Base-by-base conservation (phyloP, 2,888 invertebrate genomes). In the Escarpia spicata region DNA sequence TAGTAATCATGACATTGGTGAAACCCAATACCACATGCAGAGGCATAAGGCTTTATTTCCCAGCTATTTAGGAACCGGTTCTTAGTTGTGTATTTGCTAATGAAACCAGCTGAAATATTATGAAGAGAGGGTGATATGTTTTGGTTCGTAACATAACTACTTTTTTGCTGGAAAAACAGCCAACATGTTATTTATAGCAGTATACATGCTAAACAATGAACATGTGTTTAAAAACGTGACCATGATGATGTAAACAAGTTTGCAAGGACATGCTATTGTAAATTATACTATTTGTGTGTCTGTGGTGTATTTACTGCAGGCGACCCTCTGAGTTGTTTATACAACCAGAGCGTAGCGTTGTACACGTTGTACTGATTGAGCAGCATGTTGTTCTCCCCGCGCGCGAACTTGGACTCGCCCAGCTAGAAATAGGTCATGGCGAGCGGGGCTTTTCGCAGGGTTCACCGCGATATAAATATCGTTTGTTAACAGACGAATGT, bases 381-480 rank as follows among this genome's bases (percentile, higher is more conserved):
- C 26, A 6, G n/a, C 75, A 75, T 75, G 26, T 26, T 75, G 75
- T 26, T 26, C 75, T 75, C 75, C 75, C 75, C 6, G 75, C 75
- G 60, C 26, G 19, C 37, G 37, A 37, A 75, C 75, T 75, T 75
- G 75, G 75, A 75, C 75, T 75, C 75, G 75, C 19, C 75, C 75
- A 26, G n/a, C 75, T 75, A 75, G 75, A 75, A 75, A 75, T 75
- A 75, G 75, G 75, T 75, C 75, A 75, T 2, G 6, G 75, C 26
- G n/a, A 75, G 75, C 75, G 75, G 75, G 75, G 75, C 75, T 75
- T 75, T 75, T 75, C 26, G 75, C 75, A 26, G 75, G 75, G 75
- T 75, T 75, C 26, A 75, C 75, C 19, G 26, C 75, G 75, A 6
- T 75, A 75, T 75, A 75, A 75, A 75, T 75, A 75, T 19, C 75